Evolutionary conservation across 2,888 invertebrate species (phyloP), one percentile per base, ranked within the genome.

Genomic region (Tetrapedia diversipes): DNA sequence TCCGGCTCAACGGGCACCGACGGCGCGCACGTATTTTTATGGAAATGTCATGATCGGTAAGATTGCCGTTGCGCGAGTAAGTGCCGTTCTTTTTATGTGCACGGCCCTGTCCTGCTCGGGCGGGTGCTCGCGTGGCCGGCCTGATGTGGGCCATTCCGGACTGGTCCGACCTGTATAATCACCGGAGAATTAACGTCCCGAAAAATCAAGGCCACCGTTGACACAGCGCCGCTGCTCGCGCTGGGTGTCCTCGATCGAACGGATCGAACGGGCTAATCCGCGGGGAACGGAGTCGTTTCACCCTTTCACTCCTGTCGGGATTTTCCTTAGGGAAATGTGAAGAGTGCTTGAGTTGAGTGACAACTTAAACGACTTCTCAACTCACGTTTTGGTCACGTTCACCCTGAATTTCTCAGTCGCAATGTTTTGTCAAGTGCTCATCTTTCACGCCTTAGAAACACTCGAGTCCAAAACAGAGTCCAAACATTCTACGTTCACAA

Each of bases 81-180:
- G 37, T 7, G 43, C 24, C 39, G 39, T 39, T 22, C 67, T 65
- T 45, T 56, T 77, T 47, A 51, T 54, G 53, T 66, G 64, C 27
- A 70, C 24, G n/a, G n/a, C n/a, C n/a, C n/a, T n/a, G 22, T 57
- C 60, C 39, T n/a, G 3, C 37, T 6, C 7, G 16, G 14, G 24
- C 56, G 45, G 34, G 8, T 34, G 37, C 2, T 47, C 32, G 16
- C 24, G 22, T 24, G 56, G 34, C 19, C 53, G 11, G 47, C 34
- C n/a, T 63, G 59, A 72, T 72, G 65, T 73, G 71, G 72, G 72
- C 69, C 71, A 80, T 63, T 43, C 47, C 47, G 8, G 69, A 73
- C 64, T 67, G 78, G 75, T 69, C 24, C 73, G 53, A 70, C 73
- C 57, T 73, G 72, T 76, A 70, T 73, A 80, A 79, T 79, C 67